These are phyloP conservation scores for Pterostichus niger DNA, from an alignment of 2,888 invertebrate species.

Conservation along the genomic window DNA sequence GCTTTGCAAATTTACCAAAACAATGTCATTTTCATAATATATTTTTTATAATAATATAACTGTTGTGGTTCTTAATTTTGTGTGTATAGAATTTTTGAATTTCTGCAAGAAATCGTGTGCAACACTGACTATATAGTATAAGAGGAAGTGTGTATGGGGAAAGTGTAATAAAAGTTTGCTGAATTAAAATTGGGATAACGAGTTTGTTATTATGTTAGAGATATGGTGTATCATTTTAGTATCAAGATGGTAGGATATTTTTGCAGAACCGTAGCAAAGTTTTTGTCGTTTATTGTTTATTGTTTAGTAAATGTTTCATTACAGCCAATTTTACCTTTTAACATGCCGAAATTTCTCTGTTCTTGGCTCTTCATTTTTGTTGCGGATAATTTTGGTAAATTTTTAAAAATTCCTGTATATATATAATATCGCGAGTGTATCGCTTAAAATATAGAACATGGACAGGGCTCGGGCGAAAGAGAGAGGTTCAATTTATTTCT, in stretches of 20 bases:
- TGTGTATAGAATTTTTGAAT: conserved; percentile 3
- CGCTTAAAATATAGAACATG: conserved; percentile 1
- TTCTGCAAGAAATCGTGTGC: not conserved
- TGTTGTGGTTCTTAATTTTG: not conserved
- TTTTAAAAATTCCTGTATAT: conserved; percentile 54
- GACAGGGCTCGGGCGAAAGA: conserved; percentile 12
- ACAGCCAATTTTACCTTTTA: conserved; percentile 41
- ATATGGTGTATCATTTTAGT: conserved; percentile 35
- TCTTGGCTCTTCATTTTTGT: conserved; percentile 48
- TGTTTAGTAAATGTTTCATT: conserved; percentile 59
- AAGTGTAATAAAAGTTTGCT: conserved; percentile 41
- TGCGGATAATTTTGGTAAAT: conserved; percentile 47
- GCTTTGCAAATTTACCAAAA: no score
- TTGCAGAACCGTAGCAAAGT: conserved; percentile 17
- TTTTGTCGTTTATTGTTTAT: conserved; percentile 50
- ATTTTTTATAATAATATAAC: no score
- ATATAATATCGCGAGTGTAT: conserved; percentile 25
- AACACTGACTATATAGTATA: conserved; percentile 7
- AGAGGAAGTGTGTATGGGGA: conserved; percentile 27
- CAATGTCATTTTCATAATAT: no score
- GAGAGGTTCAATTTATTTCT: conserved; percentile 58
- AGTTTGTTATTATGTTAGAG: conserved; percentile 37
- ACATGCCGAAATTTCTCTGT: conserved; percentile 48
- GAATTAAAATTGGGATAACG: conserved; percentile 36
- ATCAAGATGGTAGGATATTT: conserved; percentile 23